phyloP scores from a whole-genome alignment of 2,888 invertebrate species.

The Criorhina ranunculi region DNA sequence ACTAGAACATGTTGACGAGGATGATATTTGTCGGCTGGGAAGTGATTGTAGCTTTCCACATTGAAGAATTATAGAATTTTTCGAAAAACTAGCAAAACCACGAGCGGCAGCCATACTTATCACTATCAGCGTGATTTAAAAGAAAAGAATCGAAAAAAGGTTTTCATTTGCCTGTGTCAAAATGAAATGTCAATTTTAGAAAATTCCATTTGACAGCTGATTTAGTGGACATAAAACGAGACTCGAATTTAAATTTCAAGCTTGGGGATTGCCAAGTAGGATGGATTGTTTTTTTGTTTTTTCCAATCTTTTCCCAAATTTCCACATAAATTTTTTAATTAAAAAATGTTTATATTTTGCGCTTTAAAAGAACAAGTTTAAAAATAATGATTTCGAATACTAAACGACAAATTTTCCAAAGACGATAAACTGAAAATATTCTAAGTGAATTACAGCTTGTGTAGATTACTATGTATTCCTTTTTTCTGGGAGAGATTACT shows the following conservation, averaged over 20 bases:
- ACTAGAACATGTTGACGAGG: conserved; percentile 67
- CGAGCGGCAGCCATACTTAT: conserved; percentile 78
- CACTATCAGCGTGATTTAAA: conserved; percentile 53
- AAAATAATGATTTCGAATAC: no score
- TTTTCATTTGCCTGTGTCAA: conserved; percentile 41
- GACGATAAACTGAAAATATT: no score
- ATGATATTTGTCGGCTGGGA: conserved; percentile 71
- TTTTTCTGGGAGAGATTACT: no score
- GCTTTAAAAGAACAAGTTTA: no score
- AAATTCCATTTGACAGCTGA: conserved; percentile 44
- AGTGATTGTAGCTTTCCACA: conserved; percentile 77
- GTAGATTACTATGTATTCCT: no score
- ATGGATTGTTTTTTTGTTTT: neutral
- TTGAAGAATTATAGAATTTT: conserved; percentile 78
- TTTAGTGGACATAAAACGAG: conserved; percentile 22
- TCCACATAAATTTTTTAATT: no score
- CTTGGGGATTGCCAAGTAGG: conserved; percentile 17
- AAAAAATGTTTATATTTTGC: no score
- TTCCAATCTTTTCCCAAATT: no score
- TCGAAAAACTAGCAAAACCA: conserved; percentile 77
- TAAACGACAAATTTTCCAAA: no score
- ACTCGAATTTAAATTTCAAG: conserved; percentile 13
- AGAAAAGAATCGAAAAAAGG: conserved; percentile 61
- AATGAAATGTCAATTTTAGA: conserved; percentile 39
- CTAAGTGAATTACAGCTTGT: no score